These are phyloP conservation scores for Orientallactaga sibirica DNA, from an alignment of 2,797 vertebrate genomes.

Conservation along the genomic window DNA sequence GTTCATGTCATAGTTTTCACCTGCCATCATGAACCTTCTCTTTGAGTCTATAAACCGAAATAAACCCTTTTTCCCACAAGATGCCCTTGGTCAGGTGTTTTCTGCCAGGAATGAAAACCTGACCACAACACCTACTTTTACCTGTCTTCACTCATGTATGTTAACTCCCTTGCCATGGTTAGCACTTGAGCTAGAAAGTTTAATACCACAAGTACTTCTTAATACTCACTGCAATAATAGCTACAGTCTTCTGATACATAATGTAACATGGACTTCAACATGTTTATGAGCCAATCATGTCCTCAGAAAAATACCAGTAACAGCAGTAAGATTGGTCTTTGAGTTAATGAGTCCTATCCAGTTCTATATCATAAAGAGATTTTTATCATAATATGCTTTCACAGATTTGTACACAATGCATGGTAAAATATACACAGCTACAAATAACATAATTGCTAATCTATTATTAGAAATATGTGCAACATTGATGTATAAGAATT, in stretches of 20 bases:
- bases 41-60: no score
- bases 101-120: no score
- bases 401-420: not conserved
- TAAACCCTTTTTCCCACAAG: no score
- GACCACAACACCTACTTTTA: not conserved
- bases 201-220: not conserved
- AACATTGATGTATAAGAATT: slow-evolving; percentile 53
- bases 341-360: not conserved
- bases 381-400: slow-evolving; percentile 31
- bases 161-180: not conserved
- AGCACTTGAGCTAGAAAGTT: not conserved
- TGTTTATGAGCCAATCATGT: not conserved
- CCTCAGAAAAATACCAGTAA: not conserved
- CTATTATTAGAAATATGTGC: slow-evolving; percentile 65
- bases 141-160: not conserved
- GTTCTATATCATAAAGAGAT: slow-evolving; percentile 3
- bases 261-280: not conserved
- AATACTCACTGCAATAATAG: slow-evolving; percentile 31
- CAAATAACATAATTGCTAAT: slow-evolving; percentile 55
- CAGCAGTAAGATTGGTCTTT: not conserved
- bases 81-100: no score
- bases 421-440: slow-evolving; percentile 19
- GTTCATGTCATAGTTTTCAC: no score
- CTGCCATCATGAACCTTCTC: no score
- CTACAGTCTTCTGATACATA: not conserved